These are phyloP conservation scores for Uropetala carovei DNA, from an alignment of 2,888 invertebrate genomes.

Conservation along the genomic window DNA sequence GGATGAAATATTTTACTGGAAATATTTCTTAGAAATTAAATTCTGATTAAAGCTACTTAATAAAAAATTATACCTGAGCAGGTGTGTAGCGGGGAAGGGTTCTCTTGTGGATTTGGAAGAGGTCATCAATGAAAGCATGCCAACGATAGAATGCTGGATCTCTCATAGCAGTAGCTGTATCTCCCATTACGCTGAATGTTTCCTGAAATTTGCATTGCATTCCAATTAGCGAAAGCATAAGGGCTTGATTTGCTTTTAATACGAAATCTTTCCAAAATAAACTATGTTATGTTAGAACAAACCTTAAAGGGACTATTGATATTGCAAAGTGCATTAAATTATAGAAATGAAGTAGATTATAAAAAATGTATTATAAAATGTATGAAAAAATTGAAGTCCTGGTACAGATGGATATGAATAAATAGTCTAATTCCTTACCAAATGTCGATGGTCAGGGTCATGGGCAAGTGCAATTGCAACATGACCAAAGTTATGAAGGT, in stretches of 20 bases:
- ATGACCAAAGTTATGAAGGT: conserved; percentile 72
- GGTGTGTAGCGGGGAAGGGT: conserved; percentile 82
- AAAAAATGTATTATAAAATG: neutral
- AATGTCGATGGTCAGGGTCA: conserved; percentile 71
- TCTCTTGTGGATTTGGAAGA: conserved; percentile 86
- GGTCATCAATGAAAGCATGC: conserved; percentile 87
- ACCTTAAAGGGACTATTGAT: too few species aligned
- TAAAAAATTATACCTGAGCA: conserved; percentile 76
- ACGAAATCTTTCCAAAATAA: neutral
- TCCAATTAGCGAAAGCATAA: neutral
- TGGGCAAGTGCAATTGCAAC: conserved; percentile 71
- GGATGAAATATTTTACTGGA: too few species aligned
- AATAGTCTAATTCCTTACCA: conserved; percentile 72
- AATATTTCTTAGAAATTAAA: too few species aligned
- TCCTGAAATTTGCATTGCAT: conserved; percentile 66
- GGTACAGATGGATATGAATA: neutral
- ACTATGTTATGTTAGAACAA: too few species aligned
- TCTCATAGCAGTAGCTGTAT: conserved; percentile 90
- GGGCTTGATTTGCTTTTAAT: neutral
- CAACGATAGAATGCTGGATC: conserved; percentile 92
- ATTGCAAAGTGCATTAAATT: neutral
- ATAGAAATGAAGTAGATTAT: neutral
- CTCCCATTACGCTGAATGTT: conserved; percentile 88
- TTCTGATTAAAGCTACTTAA: too few species aligned
- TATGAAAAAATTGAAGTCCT: neutral